These are phyloP conservation scores for Microtus pennsylvanicus DNA, from an alignment of 2,113 vertebrate species.

Conservation along the genomic window DNA sequence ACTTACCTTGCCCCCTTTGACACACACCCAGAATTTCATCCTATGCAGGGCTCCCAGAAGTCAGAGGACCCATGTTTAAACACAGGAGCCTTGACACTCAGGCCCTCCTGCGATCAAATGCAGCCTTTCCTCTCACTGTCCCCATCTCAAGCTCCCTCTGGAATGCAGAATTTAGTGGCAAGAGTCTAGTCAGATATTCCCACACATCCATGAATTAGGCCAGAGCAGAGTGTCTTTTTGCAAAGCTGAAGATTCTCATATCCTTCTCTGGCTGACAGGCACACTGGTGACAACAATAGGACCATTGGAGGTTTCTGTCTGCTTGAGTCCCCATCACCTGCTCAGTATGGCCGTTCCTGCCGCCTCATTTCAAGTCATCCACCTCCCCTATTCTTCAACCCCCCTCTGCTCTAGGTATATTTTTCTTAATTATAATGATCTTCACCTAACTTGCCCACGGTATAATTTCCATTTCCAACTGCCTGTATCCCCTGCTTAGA, in stretches of 20 bases:
- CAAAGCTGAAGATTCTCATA: background rate
- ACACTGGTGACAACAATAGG: rapidly evolving
- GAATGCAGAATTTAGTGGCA: no score
- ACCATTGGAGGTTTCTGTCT: background rate
- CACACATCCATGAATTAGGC: background rate
- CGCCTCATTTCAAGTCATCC: background rate
- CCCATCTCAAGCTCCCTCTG: background rate
- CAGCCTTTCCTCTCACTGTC: background rate
- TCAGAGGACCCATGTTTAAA: background rate
- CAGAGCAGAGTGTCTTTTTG: background rate
- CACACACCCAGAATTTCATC: background rate
- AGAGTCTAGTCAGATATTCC: background rate
- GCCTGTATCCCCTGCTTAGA: background rate
- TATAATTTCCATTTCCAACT: background rate
- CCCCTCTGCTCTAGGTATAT: background rate
- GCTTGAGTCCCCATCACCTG: background rate
- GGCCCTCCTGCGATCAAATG: background rate
- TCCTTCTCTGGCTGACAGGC: rapidly evolving
- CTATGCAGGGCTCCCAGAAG: background rate
- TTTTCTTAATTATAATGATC: background rate
- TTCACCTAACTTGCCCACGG: background rate
- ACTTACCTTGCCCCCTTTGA: background rate
- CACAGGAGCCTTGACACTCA: background rate
- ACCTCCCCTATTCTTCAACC: rapidly evolving
- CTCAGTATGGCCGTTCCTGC: background rate